Base-by-base conservation (phyloP, 2,797 vertebrate species). In the Argya squamiceps region DNA sequence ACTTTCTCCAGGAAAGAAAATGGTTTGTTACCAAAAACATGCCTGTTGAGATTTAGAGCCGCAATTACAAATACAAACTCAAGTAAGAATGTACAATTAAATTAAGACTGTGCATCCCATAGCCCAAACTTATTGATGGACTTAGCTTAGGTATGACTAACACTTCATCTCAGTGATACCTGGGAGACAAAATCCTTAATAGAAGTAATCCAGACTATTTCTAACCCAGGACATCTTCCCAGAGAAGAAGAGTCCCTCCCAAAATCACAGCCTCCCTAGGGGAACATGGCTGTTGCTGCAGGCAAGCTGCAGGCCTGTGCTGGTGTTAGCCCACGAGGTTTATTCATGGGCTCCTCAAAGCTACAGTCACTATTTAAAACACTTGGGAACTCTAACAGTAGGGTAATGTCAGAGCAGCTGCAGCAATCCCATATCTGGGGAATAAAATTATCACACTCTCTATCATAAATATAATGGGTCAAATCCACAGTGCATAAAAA, bases 291-390 rank as follows among this genome's bases (percentile, higher is more conserved):
- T 77, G 17, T 36, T 73, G 50, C 74, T 82, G n/a, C 32, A 50
- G 68, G 39, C 37, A 64, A 62, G 64, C 59, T 85, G 15, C 47
- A 64, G 46, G 34, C 32, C 16, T 27, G 30, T 60, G 46, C 62
- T 84, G 44, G 6, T 78, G 11, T 60, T 60, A 92, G 59, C 7
- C 11, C 44, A 56, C 0, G 0, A 22, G 37, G 37, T 0, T 1
- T 20, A 49, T 65, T 60, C 14, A 22, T 6, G 13, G 32, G 23
- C 16, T 84, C 46, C 41, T 65, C 50, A 71, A 53, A 88, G 43
- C 17, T 21, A 6, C 3, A 46, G 34, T n/a, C 56, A 43, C 34
- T 46, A 6, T 29, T 68, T 52, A 58, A 50, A 65, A 47, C 1
- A 1, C 37, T 39, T 36, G 44, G 50, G 23, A 81, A 63, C 29